Percentiles rank a stretch among this genome's conserved stretches.
phyloP scores from a whole-genome alignment of 2,113 vertebrate genomes.

The Microcebus murinus region DNA sequence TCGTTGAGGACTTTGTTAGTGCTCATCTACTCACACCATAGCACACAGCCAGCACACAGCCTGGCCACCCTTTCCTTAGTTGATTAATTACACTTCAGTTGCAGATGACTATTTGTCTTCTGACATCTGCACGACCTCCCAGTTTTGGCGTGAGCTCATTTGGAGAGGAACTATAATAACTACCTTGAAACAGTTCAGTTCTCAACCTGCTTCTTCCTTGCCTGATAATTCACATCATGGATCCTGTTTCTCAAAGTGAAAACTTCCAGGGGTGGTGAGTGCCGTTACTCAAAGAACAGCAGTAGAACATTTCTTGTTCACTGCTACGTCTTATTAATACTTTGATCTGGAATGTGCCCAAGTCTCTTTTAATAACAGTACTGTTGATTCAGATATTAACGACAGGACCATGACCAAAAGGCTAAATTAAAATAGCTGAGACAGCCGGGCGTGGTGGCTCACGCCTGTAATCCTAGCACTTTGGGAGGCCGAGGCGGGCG shows the following conservation, averaged over 20 bases:
- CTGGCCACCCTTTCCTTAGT: neutral
- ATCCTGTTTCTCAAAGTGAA: neutral
- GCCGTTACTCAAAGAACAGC: neutral
- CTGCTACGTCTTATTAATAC: neutral
- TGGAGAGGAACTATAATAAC: neutral
- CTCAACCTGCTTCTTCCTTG: neutral
- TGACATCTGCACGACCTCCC: fast-evolving
- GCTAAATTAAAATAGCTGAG: conserved; percentile 39
- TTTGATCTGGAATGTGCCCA: neutral
- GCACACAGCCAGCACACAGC: neutral
- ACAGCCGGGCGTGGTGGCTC: no score
- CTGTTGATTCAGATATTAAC: neutral
- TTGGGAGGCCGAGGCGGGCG: no score
- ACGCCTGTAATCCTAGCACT: no score
- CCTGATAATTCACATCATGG: neutral
- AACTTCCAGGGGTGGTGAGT: neutral
- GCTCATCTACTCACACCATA: neutral
- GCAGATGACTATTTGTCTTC: neutral
- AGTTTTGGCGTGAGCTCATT: neutral
- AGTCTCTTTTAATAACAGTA: neutral
- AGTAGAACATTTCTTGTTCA: neutral
- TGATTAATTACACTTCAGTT: neutral
- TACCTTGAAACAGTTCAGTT: neutral
- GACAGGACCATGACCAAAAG: neutral
- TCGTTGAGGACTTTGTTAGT: neutral